Evolutionary conservation across 2,113 vertebrate genomes (phyloP).

Genomic region (Rhodinocichla rosea): DNA sequence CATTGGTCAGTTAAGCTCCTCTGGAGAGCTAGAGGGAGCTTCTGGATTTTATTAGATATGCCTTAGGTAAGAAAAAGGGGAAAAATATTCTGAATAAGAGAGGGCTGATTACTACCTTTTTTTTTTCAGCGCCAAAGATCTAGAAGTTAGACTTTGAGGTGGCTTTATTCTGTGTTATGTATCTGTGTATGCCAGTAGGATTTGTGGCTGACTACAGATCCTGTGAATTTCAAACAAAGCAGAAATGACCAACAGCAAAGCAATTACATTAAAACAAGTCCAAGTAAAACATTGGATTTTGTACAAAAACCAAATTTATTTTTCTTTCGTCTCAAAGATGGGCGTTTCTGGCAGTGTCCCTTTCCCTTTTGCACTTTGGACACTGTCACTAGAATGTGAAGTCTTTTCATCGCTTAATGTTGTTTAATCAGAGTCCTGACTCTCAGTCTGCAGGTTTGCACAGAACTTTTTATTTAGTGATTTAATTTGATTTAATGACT

Average conservation of each 20-base stretch:
- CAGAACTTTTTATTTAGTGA: neutral
- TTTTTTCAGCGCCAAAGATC: neutral
- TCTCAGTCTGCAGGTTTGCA: neutral
- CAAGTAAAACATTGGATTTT: conserved; percentile 38
- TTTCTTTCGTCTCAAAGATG: neutral
- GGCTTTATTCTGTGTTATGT: neutral
- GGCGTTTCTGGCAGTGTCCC: neutral
- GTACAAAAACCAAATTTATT: neutral
- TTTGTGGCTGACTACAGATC: neutral
- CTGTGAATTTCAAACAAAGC: conserved; percentile 19
- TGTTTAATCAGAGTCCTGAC: neutral
- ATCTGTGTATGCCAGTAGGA: neutral
- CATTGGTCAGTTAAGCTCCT: conserved; percentile 68
- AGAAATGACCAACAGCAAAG: conserved; percentile 16
- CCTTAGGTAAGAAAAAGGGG: neutral
- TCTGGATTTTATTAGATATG: conserved; percentile 64
- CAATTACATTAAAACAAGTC: conserved; percentile 23
- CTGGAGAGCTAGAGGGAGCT: conserved; percentile 70
- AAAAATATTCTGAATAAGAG: neutral
- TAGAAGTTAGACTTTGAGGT: neutral
- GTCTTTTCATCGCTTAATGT: neutral
- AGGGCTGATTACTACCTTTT: neutral
- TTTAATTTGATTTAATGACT: neutral
- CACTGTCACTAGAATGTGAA: neutral
- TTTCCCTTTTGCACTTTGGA: neutral